These are phyloP conservation scores for Alsophila aescularia DNA, from an alignment of 2,888 invertebrate genomes.

Conservation along the genomic window DNA sequence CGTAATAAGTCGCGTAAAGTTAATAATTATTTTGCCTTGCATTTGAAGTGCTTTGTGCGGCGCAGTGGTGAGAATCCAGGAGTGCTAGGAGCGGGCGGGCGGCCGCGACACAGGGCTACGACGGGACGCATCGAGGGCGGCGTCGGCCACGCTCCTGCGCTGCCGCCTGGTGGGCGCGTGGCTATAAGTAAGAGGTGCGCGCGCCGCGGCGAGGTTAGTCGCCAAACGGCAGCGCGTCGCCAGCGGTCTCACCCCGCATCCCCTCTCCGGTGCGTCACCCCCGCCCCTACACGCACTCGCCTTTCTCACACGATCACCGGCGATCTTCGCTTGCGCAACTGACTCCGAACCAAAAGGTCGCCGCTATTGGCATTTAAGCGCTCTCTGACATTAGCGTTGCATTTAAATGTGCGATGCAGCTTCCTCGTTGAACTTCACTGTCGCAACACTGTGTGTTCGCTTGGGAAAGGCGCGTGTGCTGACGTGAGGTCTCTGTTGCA, in stretches of 20 bases:
- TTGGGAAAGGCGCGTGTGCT: slow-evolving; percentile 81
- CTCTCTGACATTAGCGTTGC: slow-evolving; percentile 84
- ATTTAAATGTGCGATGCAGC: slow-evolving; percentile 81
- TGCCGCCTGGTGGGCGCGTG: slow-evolving; percentile 63
- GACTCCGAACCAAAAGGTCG: slow-evolving; percentile 79
- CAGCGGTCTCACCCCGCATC: slow-evolving; percentile 63
- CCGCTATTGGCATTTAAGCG: slow-evolving; percentile 82
- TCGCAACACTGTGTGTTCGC: slow-evolving; percentile 76
- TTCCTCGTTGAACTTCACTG: slow-evolving; percentile 81
- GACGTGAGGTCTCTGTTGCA: slow-evolving; percentile 80
- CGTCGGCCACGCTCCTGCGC: slow-evolving; percentile 33
- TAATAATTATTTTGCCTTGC: neutral
- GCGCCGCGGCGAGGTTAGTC: slow-evolving; percentile 81
- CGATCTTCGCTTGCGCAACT: slow-evolving; percentile 81
- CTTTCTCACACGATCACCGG: slow-evolving; percentile 79
- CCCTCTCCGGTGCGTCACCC: slow-evolving; percentile 69
- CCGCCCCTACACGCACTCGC: slow-evolving; percentile 64
- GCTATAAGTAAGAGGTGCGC: slow-evolving; percentile 82
- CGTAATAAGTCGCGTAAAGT: slow-evolving; percentile 14
- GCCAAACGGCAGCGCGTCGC: slow-evolving; percentile 79
- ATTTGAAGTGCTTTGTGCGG: neutral
- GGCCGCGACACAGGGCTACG: neutral
- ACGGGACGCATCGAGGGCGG: slow-evolving; percentile 14
- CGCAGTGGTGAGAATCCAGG: neutral
- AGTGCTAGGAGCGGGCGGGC: neutral